phyloP scores from a whole-genome alignment of 2,888 invertebrate genomes.

The Andrena marginata region DNA sequence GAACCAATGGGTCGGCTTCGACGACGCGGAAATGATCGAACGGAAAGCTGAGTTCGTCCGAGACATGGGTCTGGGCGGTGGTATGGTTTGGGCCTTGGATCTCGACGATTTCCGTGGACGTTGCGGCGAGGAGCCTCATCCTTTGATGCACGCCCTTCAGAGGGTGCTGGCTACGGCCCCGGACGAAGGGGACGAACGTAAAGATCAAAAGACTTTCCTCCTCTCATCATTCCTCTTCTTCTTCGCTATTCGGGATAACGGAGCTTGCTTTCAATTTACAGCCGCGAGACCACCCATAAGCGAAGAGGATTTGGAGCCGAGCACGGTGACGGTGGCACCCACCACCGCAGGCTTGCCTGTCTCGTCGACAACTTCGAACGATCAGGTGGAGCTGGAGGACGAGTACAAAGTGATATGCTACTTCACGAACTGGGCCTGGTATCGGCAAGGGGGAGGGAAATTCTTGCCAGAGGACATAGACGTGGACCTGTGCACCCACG shows the following conservation, averaged over 20 bases:
- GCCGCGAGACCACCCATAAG: constrained; percentile 71
- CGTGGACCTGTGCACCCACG: constrained; percentile 94
- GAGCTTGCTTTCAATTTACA: background rate
- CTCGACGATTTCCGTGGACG: constrained; percentile 92
- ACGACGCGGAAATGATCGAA: constrained; percentile 92
- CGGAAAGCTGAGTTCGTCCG: constrained; percentile 93
- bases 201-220: background rate
- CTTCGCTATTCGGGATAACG: constrained; percentile 15
- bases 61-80: constrained; percentile 92
- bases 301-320: constrained; percentile 77
- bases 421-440: constrained; percentile 98
- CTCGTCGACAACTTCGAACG: constrained; percentile 43
- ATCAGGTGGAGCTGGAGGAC: constrained; percentile 54
- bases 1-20: constrained; percentile 96
- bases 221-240: constrained; percentile 26
- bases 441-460: constrained; percentile 93
- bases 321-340: constrained; percentile 30
- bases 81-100: constrained; percentile 96
- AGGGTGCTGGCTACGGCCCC: constrained; percentile 88
- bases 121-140: constrained; percentile 93
- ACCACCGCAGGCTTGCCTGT: constrained; percentile 14
- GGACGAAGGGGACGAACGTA: constrained; percentile 77
- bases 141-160: constrained; percentile 92
- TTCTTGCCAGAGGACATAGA: constrained; percentile 94
- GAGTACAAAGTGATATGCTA: constrained; percentile 94